Conservation (phyloP, 1,140 invertebrate genomes). For the Cardiocondyla obscurior region DNA sequence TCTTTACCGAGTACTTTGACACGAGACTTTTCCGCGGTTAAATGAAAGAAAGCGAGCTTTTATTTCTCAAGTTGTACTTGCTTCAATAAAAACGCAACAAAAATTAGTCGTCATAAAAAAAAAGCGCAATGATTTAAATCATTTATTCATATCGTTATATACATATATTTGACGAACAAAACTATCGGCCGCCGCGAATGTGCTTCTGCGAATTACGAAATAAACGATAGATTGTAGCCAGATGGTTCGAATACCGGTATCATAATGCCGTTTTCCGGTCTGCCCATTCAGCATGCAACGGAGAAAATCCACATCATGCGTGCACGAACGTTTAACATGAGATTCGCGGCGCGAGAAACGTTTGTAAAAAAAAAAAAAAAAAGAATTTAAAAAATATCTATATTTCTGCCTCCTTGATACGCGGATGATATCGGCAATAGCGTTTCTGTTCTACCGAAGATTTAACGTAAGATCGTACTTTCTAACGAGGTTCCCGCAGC, state of each 20-base stretch:
- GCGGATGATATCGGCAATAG: neutral
- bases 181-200: too few relatives aligned
- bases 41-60: neutral
- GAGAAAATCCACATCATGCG: neutral
- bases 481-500: neutral
- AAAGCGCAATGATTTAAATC: too few relatives aligned
- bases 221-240: conserved; percentile 65
- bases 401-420: neutral
- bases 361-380: too few relatives aligned
- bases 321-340: neutral
- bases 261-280: conserved; percentile 53
- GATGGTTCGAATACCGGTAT: conserved; percentile 59
- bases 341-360: neutral
- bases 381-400: too few relatives aligned
- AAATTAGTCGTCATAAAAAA: too few relatives aligned
- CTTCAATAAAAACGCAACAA: neutral
- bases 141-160: too few relatives aligned
- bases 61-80: neutral
- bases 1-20: conserved; percentile 9
- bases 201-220: conserved; percentile 71
- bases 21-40: conserved; percentile 5
- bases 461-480: neutral
- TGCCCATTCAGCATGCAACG: neutral
- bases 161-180: too few relatives aligned
- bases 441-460: neutral